These are phyloP conservation scores for Drosophila subsilvestris DNA, from an alignment of 2,888 invertebrate genomes.

Conservation along the genomic window DNA sequence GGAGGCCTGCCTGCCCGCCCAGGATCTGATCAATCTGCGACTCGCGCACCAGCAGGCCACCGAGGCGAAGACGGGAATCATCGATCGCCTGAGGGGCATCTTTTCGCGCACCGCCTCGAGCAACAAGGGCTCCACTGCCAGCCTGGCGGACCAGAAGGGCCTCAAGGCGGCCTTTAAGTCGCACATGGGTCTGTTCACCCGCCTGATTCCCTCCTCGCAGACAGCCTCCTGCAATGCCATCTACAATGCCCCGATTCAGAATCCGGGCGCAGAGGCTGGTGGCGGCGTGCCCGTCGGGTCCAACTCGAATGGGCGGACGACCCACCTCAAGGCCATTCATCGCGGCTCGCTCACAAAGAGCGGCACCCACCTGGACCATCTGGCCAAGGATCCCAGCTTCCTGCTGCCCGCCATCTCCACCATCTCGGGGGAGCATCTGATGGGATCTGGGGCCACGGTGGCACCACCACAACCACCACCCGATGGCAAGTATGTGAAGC, in stretches of 20 bases:
- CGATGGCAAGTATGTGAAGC: conserved; percentile 80
- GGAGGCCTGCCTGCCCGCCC: conserved; percentile 86
- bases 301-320: conserved; percentile 62
- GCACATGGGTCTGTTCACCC: conserved; percentile 90
- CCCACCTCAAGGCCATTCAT: conserved; percentile 77
- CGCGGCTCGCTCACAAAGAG: conserved; percentile 86
- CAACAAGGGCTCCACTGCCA: conserved; percentile 87
- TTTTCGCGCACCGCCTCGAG: conserved; percentile 88
- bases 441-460: conserved; percentile 18
- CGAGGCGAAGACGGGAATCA: conserved; percentile 85
- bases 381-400: conserved; percentile 80
- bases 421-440: conserved; percentile 70
- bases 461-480: no score
- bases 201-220: conserved; percentile 88
- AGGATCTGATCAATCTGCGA: conserved; percentile 87
- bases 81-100: conserved; percentile 86
- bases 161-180: conserved; percentile 89
- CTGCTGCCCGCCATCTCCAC: conserved; percentile 76
- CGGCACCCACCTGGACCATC: conserved; percentile 86
- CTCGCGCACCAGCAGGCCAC: conserved; percentile 85
- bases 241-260: conserved; percentile 78
- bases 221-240: conserved; percentile 87
- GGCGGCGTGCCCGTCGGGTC: conserved; percentile 31
- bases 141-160: conserved; percentile 86
- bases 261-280: conserved; percentile 14